A percentile compares a stretch with the other conserved stretches of the same genome.
Conservation (phyloP, 2,888 invertebrate genomes). For the Cheilosia scutellata region DNA sequence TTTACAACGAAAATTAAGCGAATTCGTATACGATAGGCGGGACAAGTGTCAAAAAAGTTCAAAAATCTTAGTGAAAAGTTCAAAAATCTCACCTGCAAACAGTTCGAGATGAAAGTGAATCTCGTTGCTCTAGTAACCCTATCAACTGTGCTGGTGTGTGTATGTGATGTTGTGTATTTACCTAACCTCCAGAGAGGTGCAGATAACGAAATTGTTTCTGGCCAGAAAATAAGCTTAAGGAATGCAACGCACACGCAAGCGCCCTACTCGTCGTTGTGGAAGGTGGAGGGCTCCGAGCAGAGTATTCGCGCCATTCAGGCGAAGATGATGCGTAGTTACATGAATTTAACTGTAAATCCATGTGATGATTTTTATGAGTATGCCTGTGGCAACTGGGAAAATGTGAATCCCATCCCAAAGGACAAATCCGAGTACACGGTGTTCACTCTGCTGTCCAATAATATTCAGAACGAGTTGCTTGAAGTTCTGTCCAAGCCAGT, state of each 20-base stretch:
- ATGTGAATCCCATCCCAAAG: conserved; percentile 68
- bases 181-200: conserved; percentile 33
- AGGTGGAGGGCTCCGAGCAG: conserved; percentile 54
- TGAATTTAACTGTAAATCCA: conserved; percentile 63
- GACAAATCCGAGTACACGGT: conserved; percentile 63
- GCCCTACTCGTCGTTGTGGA: conserved; percentile 64
- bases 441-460: conserved; percentile 60
- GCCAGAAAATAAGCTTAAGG: conserved; percentile 15
- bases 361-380: conserved; percentile 76
- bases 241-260: conserved; percentile 9
- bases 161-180: conserved; percentile 41
- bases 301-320: conserved; percentile 56
- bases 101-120: conserved; percentile 53
- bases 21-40: neutral
- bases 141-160: conserved; percentile 19
- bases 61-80: neutral
- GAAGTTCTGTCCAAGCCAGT: conserved; percentile 57
- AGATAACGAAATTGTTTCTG: conserved; percentile 24
- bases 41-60: conserved; percentile 13
- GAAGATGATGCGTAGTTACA: conserved; percentile 65
- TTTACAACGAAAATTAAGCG: neutral
- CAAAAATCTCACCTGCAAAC: neutral
- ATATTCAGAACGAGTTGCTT: conserved; percentile 62
- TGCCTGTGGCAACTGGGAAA: conserved; percentile 74
- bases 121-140: conserved; percentile 8